A percentile compares a stretch with the other conserved stretches of the same genome.
These are phyloP conservation scores for Vanessa atalanta DNA, from an alignment of 1,140 invertebrate genomes.

Conservation along the genomic window DNA sequence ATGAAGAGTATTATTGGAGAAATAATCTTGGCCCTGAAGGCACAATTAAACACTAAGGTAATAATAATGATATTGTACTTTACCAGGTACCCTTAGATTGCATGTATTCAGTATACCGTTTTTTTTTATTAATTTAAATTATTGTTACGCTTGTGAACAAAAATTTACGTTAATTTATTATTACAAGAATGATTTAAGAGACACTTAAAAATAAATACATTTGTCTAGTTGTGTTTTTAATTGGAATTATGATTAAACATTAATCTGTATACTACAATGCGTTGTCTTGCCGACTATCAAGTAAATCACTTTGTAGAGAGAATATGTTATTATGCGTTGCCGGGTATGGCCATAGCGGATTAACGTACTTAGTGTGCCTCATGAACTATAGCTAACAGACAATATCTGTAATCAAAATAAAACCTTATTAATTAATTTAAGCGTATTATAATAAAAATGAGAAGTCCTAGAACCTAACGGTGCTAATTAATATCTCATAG, in stretches of 20 bases:
- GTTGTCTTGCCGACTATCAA: conserved; percentile 4
- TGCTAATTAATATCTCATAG: too few species aligned
- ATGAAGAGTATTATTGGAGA: too few species aligned
- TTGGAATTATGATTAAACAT: background rate
- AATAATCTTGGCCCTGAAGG: too few species aligned
- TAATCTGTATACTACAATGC: conserved; percentile 1
- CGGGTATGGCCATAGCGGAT: conserved; percentile 9
- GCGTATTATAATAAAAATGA: too few species aligned
- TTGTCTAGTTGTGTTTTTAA: background rate
- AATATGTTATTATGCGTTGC: conserved; percentile 32
- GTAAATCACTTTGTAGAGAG: conserved; percentile 36
- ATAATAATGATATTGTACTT: too few species aligned
- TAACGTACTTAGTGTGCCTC: background rate
- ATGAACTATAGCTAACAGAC: background rate
- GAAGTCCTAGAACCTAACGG: too few species aligned
- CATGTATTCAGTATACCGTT: too few species aligned
- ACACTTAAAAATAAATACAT: too few species aligned
- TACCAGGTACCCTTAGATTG: background rate
- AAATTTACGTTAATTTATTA: background rate
- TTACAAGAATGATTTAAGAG: background rate
- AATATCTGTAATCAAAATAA: background rate
- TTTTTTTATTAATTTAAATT: background rate
- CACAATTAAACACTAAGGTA: too few species aligned
- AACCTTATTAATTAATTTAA: background rate
- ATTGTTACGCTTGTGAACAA: background rate